Evolutionary conservation across 2,113 vertebrate species (phyloP).

Genomic region (Zingel zingel): DNA sequence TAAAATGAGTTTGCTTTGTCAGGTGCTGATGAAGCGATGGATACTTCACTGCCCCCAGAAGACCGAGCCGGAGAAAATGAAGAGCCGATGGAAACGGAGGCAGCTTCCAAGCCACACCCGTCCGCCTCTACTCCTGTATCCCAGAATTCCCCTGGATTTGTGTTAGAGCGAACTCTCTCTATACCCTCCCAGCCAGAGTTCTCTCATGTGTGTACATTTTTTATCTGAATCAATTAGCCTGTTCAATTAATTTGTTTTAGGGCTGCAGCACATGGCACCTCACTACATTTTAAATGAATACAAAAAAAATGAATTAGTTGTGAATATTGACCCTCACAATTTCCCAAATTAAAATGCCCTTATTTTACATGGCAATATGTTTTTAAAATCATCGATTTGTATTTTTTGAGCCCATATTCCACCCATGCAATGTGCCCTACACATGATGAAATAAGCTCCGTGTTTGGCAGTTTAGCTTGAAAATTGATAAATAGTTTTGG

Average conservation of each 20-base stretch:
- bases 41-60: slow-evolving; percentile 78
- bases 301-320: not conserved
- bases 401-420: too few species aligned
- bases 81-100: slow-evolving; percentile 72
- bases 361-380: too few species aligned
- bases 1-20: not conserved
- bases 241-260: not conserved
- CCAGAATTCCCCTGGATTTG: slow-evolving; percentile 85
- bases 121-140: slow-evolving; percentile 88
- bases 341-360: too few species aligned
- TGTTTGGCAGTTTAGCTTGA: too few species aligned
- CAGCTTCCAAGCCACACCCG: slow-evolving; percentile 68
- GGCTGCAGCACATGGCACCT: too few species aligned
- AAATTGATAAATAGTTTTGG: too few species aligned
- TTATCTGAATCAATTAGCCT: not conserved
- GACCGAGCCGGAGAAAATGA: slow-evolving; percentile 69
- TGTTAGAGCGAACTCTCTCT: slow-evolving; percentile 82
- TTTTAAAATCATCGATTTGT: too few species aligned
- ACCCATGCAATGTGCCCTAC: too few species aligned
- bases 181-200: slow-evolving; percentile 93
- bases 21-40: slow-evolving; percentile 84
- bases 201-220: slow-evolving; percentile 89
- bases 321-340: not conserved
- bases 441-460: too few species aligned
- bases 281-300: not conserved